Evolutionary conservation across 23 tunicate genomes (phyloP).

Genomic region (Clavelina lepadiformis): DNA sequence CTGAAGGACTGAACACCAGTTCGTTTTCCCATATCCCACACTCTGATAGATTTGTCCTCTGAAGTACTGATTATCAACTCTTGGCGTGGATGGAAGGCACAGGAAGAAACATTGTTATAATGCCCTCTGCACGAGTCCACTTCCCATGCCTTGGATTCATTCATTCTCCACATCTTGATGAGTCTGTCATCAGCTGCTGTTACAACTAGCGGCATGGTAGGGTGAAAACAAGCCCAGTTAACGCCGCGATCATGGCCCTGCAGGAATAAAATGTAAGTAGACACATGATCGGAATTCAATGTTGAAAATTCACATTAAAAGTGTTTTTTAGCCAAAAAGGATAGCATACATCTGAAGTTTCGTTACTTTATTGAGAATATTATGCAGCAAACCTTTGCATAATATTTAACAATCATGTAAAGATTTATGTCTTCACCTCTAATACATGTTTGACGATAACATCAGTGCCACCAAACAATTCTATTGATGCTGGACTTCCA

Average conservation of each 20-base stretch:
- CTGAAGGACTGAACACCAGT: constrained; percentile 88
- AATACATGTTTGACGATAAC: constrained; percentile 90
- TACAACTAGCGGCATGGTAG: constrained; percentile 88
- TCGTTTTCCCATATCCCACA: constrained; percentile 97
- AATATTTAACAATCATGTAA: too few relatives aligned
- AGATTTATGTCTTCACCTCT: constrained; percentile 53
- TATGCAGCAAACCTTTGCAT: too few relatives aligned
- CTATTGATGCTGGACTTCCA: constrained; percentile 74
- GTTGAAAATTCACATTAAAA: too few relatives aligned
- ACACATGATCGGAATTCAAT: too few relatives aligned
- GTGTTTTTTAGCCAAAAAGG: too few relatives aligned
- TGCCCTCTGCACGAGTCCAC: constrained; percentile 98
- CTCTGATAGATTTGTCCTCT: constrained; percentile 95
- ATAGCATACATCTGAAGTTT: too few relatives aligned
- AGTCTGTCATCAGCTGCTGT: constrained; percentile 97
- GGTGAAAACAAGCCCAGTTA: constrained; percentile 99
- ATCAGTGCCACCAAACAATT: constrained; percentile 86
- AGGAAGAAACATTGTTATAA: constrained; percentile 94
- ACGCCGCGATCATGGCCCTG: constrained; percentile 99
- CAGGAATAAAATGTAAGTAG: constrained; percentile 1
- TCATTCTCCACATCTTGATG: constrained; percentile 95
- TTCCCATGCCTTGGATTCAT: constrained; percentile 99
- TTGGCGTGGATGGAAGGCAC: constrained; percentile 89
- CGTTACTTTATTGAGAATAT: too few relatives aligned
- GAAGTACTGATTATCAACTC: constrained; percentile 86